Percentiles rank a stretch among this genome's conserved stretches.
Evolutionary conservation across 2,797 vertebrate genomes (phyloP).

Genomic region (Notolabrus celidotus): DNA sequence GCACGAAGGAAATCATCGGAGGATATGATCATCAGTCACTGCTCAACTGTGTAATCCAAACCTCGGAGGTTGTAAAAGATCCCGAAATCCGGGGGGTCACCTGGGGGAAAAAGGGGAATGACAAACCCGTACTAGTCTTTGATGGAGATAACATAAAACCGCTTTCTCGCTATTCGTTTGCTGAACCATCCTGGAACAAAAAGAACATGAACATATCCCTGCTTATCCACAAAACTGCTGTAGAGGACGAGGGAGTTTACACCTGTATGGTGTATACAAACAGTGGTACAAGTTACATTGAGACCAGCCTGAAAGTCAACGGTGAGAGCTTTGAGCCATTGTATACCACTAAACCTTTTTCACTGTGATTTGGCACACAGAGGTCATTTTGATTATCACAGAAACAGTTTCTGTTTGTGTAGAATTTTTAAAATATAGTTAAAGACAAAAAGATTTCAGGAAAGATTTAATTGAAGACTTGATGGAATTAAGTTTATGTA

Average conservation of each 20-base stretch:
- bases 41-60: slow-evolving; percentile 44
- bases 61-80: accelerated
- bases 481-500: not conserved
- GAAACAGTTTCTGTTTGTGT: not conserved
- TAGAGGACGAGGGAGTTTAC: slow-evolving; percentile 35
- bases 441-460: not conserved
- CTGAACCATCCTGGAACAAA: not conserved
- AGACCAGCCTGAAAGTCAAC: slow-evolving; percentile 26
- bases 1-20: not conserved
- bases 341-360: not conserved
- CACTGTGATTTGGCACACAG: no score
- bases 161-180: slow-evolving; percentile 14
- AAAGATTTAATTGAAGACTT: not conserved
- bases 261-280: accelerated
- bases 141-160: accelerated
- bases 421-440: not conserved
- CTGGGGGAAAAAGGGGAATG: slow-evolving; percentile 17
- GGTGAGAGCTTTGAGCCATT: slow-evolving; percentile 53
- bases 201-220: slow-evolving; percentile 69
- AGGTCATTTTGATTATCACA: no score
- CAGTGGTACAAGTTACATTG: accelerated
- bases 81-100: accelerated
- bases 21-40: slow-evolving; percentile 35
- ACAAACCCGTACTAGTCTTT: accelerated
- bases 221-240: slow-evolving; percentile 55